Percentiles rank a stretch among this genome's conserved stretches.
phyloP scores from a whole-genome alignment of 1,140 invertebrate genomes.

The Lordiphosa mommai region DNA sequence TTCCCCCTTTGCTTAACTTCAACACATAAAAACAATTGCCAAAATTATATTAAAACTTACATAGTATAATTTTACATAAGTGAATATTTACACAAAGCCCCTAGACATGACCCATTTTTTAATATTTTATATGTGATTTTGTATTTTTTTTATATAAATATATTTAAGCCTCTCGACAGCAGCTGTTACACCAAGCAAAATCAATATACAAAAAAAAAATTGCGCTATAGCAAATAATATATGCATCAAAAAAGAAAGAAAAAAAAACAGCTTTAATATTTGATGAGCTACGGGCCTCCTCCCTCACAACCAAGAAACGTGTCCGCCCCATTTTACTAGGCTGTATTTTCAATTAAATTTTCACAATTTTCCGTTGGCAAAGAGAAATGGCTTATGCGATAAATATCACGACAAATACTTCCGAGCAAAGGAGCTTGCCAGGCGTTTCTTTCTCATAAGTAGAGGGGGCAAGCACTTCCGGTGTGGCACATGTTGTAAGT shows the following conservation, averaged over 20 bases:
- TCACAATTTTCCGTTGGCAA: constrained; percentile 63
- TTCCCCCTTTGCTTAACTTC: too few relatives aligned
- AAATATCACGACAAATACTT: constrained; percentile 75
- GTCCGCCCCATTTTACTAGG: constrained; percentile 13
- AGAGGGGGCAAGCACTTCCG: constrained; percentile 30
- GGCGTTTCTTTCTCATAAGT: constrained; percentile 5
- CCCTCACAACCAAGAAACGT: constrained; percentile 13
- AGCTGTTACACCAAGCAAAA: constrained; percentile 41
- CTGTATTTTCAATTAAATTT: constrained; percentile 73
- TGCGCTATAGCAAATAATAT: background rate
- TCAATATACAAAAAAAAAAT: constrained; percentile 17
- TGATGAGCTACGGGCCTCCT: constrained; percentile 37
- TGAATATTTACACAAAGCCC: constrained; percentile 3
- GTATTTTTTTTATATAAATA: constrained; percentile 12
- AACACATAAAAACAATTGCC: background rate
- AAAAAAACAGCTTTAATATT: constrained; percentile 52
- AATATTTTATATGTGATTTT: constrained; percentile 23
- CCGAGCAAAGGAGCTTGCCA: constrained; percentile 33
- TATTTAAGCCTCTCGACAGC: constrained; percentile 15
- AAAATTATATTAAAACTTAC: background rate
- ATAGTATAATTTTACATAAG: too few relatives aligned
- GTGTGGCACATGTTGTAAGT: constrained; percentile 45
- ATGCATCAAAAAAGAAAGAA: constrained; percentile 8
- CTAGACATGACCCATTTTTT: constrained; percentile 28
- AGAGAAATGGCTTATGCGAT: constrained; percentile 67